Conservation (phyloP, 1,140 invertebrate species). For the Metopolophium dirhodum region DNA sequence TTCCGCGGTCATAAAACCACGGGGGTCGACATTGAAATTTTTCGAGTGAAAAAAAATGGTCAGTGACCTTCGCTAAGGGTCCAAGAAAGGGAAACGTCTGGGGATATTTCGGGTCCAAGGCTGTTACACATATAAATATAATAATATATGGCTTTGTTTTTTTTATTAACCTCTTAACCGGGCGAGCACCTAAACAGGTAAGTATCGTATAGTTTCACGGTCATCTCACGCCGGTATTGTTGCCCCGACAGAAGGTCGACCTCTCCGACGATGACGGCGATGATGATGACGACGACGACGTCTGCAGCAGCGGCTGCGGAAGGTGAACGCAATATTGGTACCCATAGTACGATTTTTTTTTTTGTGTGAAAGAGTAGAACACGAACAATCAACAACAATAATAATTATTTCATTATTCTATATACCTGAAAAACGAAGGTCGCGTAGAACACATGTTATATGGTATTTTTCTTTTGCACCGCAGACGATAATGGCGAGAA, state of each 20-base stretch:
- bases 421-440: slow-evolving; percentile 43
- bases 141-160: slow-evolving; percentile 45
- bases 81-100: slow-evolving; percentile 51
- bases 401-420: slow-evolving; percentile 26
- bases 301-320: slow-evolving; percentile 22
- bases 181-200: slow-evolving; percentile 53
- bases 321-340: slow-evolving; percentile 47
- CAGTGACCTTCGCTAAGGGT: slow-evolving; percentile 54
- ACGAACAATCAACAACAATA: slow-evolving; percentile 23
- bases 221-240: slow-evolving; percentile 53
- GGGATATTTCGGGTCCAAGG: slow-evolving; percentile 52
- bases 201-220: slow-evolving; percentile 53
- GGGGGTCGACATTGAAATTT: slow-evolving; percentile 55
- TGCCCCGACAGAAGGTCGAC: slow-evolving; percentile 55
- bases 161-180: slow-evolving; percentile 53
- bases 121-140: slow-evolving; percentile 41
- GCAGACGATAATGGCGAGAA: slow-evolving; percentile 14
- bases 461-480: not conserved
- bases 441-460: slow-evolving; percentile 26
- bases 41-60: slow-evolving; percentile 49
- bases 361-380: slow-evolving; percentile 5
- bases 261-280: slow-evolving; percentile 14
- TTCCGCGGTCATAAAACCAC: slow-evolving; percentile 49
- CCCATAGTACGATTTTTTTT: slow-evolving; percentile 37
- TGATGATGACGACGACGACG: not conserved